Evolutionary conservation across 2,797 vertebrate species (phyloP), one percentile per base, ranked within the genome.

Genomic region (Macroramphosus scolopax): DNA sequence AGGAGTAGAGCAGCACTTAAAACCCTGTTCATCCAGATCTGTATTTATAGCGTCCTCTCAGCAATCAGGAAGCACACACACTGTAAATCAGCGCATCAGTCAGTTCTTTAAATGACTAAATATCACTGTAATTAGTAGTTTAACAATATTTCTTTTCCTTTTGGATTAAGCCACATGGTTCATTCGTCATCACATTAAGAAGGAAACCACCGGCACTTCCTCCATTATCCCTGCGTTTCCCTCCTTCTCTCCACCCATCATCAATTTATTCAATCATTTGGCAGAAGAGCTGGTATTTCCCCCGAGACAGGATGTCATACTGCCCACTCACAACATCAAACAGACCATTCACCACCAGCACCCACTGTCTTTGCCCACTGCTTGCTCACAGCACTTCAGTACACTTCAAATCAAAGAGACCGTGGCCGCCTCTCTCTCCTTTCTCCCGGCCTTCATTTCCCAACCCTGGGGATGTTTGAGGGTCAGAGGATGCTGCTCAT

Each of bases 301-400:
- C 61, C 33, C 25, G 79, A 77, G 75, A 81, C 47, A 24, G 60
- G 62, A 57, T 78, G 77, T 81, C 78, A 73, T 13, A 10, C 68
- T 79, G 71, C 80, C 78, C 82, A 84, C 80, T 80, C 82, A 64
- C 60, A 63, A 72, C 72, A 84, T 85, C 78, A 79, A 71, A 82
- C 73, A 62, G 58, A 68, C 68, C 54, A 36, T 68, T 59, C 59
- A 54, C 58, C 35, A 17, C 55, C 59, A 56, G 65, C 65, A 55
- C 48, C 68, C 57, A 46, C 63, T 6, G 43, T 51, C 69, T 64
- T 70, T 71, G 66, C 67, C 72, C 66, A 15, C 58, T 52, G 73
- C 66, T 64, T 58, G 51, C 63, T 76, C 67, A 53, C 29, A 56
- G 48, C 40, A 66, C 80, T 60, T 63, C 77, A 55, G 45, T 78